Evolutionary conservation across 2,113 vertebrate genomes (phyloP), one percentile per base, ranked within the genome.

Genomic region (Tiliqua scincoides): DNA sequence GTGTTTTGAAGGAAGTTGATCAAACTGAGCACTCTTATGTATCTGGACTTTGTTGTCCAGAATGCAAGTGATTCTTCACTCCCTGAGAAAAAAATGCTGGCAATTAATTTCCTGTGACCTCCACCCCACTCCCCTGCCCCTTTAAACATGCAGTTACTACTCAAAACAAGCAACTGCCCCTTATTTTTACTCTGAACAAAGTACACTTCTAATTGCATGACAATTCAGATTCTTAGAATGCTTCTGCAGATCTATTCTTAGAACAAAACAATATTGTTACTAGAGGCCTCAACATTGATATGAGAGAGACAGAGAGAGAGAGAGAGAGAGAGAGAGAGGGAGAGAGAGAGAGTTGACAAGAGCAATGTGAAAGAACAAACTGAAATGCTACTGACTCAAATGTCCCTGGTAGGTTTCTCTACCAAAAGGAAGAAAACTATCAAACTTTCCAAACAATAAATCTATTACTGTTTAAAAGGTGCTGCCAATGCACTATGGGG

Each of bases 31-130:
- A 94, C 92, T 94, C 92, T 93, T 93, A 91, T 87, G 93, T 93
- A 93, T 88, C 86, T 91, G 88, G 86, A 85, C 43, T 84, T 61
- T 32, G 43, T 84, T 95, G 92, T 93, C 95, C 95, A 94, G 92
- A 95, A 95, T 93, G 86, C 85, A 89, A 94, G 75, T 93, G 93
- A 95, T 95, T 95, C 95, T 94, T 93, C 40, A 52, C 59, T 54
- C 84, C 85, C 88, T 65, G 92, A 94, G 85, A 79, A 95, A 89
- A n/a, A 91, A 91, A 85, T 48, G 80, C 81, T 92, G 89, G 88
- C 89, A 90, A 91, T 91, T 65, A 52, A 86, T 81, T 86, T 81
- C 78, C 77, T 86, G 70, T 86, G 43, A 79, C 80, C 25, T 1
- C 54, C 8, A 59, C 72, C 14, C 27, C 57, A 85, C 70, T 88